phyloP scores from a whole-genome alignment of 2,797 vertebrate genomes.

The Carapus acus region DNA sequence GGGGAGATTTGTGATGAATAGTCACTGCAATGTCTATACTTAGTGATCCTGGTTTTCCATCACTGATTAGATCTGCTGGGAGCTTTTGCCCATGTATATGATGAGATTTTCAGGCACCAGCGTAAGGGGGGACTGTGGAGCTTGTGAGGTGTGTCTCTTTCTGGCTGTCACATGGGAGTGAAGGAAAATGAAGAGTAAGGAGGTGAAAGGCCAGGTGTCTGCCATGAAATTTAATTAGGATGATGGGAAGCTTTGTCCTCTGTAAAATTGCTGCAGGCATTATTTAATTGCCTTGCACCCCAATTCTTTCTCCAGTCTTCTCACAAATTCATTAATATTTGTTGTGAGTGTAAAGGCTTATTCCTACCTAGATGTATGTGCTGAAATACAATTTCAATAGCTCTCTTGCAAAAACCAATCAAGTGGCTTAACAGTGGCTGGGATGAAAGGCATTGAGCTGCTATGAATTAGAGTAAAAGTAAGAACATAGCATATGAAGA shows the following conservation, averaged over 20 bases:
- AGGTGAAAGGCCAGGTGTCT: slow-evolving; percentile 79
- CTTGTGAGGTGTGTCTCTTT: slow-evolving; percentile 49
- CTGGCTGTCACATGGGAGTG: slow-evolving; percentile 65
- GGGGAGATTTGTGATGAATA: slow-evolving; percentile 45
- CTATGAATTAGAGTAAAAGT: slow-evolving; percentile 24
- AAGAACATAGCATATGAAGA: slow-evolving; percentile 17
- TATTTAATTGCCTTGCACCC: slow-evolving; percentile 77
- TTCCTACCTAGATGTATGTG: slow-evolving; percentile 15
- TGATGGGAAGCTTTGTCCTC: slow-evolving; percentile 74
- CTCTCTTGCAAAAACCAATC: slow-evolving; percentile 23
- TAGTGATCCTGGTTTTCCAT: slow-evolving; percentile 42
- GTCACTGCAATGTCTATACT: slow-evolving; percentile 45
- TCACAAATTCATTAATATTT: slow-evolving; percentile 72
- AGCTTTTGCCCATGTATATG: slow-evolving; percentile 55
- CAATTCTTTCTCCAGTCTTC: slow-evolving; percentile 56
- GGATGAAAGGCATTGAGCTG: slow-evolving; percentile 24
- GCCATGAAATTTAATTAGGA: slow-evolving; percentile 78
- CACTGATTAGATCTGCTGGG: slow-evolving; percentile 58
- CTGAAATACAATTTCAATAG: slow-evolving; percentile 26
- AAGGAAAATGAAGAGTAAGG: slow-evolving; percentile 57
- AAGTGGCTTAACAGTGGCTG: slow-evolving; percentile 28
- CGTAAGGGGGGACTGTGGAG: slow-evolving; percentile 53
- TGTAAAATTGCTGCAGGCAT: slow-evolving; percentile 77
- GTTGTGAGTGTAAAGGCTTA: slow-evolving; percentile 40
- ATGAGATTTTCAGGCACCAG: slow-evolving; percentile 44